A percentile compares a stretch with the other conserved stretches of the same genome.
Conservation (phyloP, 1,140 invertebrate genomes). For the Drosophila nebulosa region DNA sequence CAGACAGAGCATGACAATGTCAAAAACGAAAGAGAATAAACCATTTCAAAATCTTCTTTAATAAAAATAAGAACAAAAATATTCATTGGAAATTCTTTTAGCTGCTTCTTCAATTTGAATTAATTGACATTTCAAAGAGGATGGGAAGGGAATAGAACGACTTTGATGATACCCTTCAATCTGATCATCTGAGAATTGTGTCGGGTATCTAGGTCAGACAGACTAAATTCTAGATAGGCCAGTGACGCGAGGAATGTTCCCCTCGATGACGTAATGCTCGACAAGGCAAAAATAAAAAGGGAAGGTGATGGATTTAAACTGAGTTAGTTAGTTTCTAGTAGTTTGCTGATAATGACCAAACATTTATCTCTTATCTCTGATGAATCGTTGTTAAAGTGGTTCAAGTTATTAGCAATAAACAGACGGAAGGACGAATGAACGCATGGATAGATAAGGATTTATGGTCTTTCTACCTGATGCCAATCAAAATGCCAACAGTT, state of each 20-base stretch:
- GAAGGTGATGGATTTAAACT: not conserved
- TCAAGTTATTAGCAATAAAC: not conserved
- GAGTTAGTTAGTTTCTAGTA: not conserved
- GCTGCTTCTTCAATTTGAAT: constrained; percentile 34
- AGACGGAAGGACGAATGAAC: not conserved
- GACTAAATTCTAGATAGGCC: not conserved
- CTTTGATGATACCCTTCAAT: too few relatives aligned
- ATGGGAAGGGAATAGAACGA: too few relatives aligned
- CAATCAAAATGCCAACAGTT: not conserved
- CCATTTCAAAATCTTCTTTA: constrained; percentile 5
- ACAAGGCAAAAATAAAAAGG: not conserved
- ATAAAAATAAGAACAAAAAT: constrained; percentile 1
- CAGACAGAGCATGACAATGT: constrained; percentile 37
- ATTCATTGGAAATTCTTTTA: constrained; percentile 24
- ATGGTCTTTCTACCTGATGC: too few relatives aligned
- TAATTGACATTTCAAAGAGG: constrained; percentile 15
- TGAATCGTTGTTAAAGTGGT: not conserved
- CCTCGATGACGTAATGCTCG: not conserved
- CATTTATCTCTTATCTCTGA: not conserved
- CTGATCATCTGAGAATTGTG: too few relatives aligned
- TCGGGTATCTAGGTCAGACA: not conserved
- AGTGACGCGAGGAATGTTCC: not conserved
- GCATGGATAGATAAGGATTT: too few relatives aligned
- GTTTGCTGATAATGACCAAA: not conserved
- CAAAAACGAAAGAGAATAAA: constrained; percentile 12